Evolutionary conservation across 2,113 vertebrate genomes (phyloP).

Genomic region (Dasyprocta punctata): DNA sequence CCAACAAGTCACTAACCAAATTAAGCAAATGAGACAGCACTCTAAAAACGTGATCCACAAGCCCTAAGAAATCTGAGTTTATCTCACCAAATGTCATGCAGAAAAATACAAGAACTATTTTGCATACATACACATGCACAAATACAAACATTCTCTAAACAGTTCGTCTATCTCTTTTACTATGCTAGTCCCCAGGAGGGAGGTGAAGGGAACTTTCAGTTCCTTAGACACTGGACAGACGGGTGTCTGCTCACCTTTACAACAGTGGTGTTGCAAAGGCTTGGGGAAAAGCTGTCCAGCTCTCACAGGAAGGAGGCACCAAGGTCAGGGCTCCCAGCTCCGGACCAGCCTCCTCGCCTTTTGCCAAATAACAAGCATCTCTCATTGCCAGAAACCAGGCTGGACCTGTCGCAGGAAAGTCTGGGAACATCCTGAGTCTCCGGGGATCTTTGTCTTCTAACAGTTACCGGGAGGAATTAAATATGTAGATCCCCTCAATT

Average conservation of each 20-base stretch:
- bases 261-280: rapidly evolving
- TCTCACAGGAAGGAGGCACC: rapidly evolving
- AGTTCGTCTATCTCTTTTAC: neutral
- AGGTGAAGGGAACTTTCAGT: neutral
- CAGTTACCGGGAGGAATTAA: rapidly evolving
- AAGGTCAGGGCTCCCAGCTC: rapidly evolving
- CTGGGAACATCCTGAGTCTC: neutral
- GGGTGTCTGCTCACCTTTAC: rapidly evolving
- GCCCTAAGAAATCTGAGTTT: neutral
- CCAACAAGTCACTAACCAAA: neutral
- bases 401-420: too few relatives aligned
- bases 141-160: neutral
- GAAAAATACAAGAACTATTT: neutral
- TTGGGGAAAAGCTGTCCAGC: too few relatives aligned
- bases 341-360: neutral
- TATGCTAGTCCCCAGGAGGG: neutral
- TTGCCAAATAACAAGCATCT: rapidly evolving
- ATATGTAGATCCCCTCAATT: rapidly evolving
- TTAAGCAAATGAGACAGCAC: neutral
- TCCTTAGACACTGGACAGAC: neutral
- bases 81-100: neutral
- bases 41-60: neutral
- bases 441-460: neutral
- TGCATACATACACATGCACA: neutral
- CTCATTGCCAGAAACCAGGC: rapidly evolving